Percentiles rank a stretch among this genome's conserved stretches.
phyloP scores from a whole-genome alignment of 2,888 invertebrate genomes.

The Dicyrtoma fusca region DNA sequence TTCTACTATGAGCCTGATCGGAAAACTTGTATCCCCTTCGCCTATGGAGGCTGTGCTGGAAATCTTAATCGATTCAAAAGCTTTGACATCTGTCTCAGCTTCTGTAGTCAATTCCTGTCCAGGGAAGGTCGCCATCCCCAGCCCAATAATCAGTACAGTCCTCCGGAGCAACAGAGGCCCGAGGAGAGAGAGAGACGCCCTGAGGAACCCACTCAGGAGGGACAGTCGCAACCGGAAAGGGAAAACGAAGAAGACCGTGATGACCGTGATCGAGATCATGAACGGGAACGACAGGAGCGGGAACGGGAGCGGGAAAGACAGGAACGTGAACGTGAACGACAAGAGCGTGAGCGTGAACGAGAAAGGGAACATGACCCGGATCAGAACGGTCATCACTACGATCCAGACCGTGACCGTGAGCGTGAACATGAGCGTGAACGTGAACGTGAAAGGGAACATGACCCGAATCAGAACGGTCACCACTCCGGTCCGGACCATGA shows the following conservation, averaged over 20 bases:
- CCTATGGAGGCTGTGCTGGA: conserved; percentile 63
- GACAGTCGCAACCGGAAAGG: too few relatives aligned
- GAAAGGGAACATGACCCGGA: background rate
- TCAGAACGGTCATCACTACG: background rate
- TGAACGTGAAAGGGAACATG: too few relatives aligned
- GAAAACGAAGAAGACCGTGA: too few relatives aligned
- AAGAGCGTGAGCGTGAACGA: background rate
- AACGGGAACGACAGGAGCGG: too few relatives aligned
- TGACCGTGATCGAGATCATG: too few relatives aligned
- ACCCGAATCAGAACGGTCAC: background rate
- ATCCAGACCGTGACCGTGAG: too few relatives aligned
- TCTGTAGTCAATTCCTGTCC: conserved; percentile 61
- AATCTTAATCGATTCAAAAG: conserved; percentile 65
- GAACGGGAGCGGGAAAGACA: too few relatives aligned
- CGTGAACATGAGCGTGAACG: background rate
- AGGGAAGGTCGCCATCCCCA: conserved; percentile 47
- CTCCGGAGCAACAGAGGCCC: conserved; percentile 57
- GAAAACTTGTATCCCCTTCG: conserved; percentile 62
- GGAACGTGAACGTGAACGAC: background rate
- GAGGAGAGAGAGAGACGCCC: conserved; percentile 59
- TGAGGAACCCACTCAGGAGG: too few relatives aligned
- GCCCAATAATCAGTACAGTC: background rate
- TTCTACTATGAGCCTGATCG: conserved; percentile 63
- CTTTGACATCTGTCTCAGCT: conserved; percentile 70
- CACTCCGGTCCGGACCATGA: background rate